Conservation (phyloP, 2,797 vertebrate species). For the Peromyscus melanophrys region DNA sequence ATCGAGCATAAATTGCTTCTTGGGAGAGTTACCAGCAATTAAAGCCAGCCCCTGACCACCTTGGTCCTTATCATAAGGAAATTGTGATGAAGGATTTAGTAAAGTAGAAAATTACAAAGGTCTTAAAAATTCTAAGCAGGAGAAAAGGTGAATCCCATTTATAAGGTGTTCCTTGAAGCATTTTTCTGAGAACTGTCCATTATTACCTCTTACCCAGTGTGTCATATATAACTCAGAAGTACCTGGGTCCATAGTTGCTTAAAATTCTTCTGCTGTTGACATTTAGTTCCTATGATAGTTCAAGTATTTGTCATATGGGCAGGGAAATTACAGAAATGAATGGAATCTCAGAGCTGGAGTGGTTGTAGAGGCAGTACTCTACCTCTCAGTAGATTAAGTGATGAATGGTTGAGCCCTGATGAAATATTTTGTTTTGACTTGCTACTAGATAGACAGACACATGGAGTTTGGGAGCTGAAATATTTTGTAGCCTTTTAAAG, state of each 20-base stretch:
- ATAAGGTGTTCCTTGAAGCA: background rate
- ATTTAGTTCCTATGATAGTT: background rate
- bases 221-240: background rate
- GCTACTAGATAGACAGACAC: too few relatives aligned
- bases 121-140: conserved; percentile 6
- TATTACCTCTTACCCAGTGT: background rate
- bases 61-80: background rate
- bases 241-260: too few relatives aligned
- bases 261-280: background rate
- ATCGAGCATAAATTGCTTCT: conserved; percentile 17
- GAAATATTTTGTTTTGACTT: background rate
- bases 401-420: background rate
- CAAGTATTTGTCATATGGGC: background rate
- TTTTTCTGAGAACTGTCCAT: background rate
- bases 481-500: background rate
- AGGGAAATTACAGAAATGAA: background rate
- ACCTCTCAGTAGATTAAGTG: background rate
- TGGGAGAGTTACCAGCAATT: background rate
- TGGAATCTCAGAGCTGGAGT: background rate
- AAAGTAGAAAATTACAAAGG: background rate
- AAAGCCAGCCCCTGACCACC: background rate
- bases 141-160: background rate
- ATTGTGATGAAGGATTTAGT: conserved; percentile 31
- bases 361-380: background rate
- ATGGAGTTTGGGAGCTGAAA: background rate